phyloP scores from a whole-genome alignment of 92 coral and sea anemone genomes.

The Pocillopora meandrina region DNA sequence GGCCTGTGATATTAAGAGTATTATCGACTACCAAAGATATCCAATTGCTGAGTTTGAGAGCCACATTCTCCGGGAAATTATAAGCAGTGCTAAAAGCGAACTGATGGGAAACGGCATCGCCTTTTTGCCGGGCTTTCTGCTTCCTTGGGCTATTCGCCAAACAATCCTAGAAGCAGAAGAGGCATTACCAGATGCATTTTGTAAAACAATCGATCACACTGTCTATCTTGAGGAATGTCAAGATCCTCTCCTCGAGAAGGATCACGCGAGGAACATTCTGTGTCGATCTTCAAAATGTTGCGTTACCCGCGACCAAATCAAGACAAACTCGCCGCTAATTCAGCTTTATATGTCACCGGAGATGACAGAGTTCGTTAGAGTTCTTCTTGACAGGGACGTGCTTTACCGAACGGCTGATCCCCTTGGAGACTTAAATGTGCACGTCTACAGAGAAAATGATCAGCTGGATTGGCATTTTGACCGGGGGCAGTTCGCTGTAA shows the following conservation, averaged over 20 bases:
- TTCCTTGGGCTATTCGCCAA: conserved; percentile 20
- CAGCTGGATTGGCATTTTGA: neutral
- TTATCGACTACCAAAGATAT: neutral
- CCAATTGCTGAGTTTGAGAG: conserved; percentile 11
- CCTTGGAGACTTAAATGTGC: conserved; percentile 54
- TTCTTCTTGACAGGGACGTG: conserved; percentile 29
- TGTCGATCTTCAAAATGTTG: conserved; percentile 55
- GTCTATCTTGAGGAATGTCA: conserved; percentile 51
- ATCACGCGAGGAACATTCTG: conserved; percentile 35
- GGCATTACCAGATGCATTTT: conserved; percentile 25
- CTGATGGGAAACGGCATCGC: conserved; percentile 40
- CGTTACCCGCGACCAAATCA: conserved; percentile 51
- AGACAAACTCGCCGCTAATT: conserved; percentile 36
- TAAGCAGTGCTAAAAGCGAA: conserved; percentile 13
- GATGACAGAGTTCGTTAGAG: conserved; percentile 49
- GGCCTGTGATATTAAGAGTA: neutral
- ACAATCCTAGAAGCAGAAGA: conserved; percentile 31
- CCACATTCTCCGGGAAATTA: neutral
- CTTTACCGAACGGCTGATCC: conserved; percentile 62
- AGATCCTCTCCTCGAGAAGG: neutral
- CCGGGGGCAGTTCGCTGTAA: conserved; percentile 59
- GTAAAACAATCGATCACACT: conserved; percentile 42
- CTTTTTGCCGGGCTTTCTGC: conserved; percentile 52
- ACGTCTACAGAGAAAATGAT: conserved; percentile 34
- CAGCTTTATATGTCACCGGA: conserved; percentile 32